Evolutionary conservation across 1,140 invertebrate genomes (phyloP), one percentile per base, ranked within the genome.

Genomic region (Pseudomyrmex pallidus): DNA sequence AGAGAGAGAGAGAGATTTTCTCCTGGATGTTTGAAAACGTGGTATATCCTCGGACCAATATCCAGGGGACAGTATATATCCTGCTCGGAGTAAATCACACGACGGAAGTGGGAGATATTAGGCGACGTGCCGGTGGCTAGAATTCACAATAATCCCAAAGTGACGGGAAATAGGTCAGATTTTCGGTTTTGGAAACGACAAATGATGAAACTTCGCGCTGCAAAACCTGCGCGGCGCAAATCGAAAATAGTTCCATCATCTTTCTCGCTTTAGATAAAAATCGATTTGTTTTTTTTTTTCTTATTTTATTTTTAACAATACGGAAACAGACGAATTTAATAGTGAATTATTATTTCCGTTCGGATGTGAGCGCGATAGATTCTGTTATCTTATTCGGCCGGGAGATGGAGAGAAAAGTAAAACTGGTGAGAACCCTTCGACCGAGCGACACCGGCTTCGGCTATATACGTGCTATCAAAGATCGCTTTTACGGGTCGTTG

Each of bases 401-500:
- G 25, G 13, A 5, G 22, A 59, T 50, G 62, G 46, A 78, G 54
- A 52, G 48, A 46, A 25, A 68, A 64, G 8, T 20, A 22, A 13
- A 46, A 12, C 5, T 44, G 44, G 7, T 20, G 2, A 25, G 20
- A 48, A 57, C 25, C 17, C 35, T 84, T 68, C 68, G 86, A 56
- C 57, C 57, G 54, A 59, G 54, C 46, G 82, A 56, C 73, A 74
- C 56, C 50, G 74, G 50, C 59, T 72, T 17, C 56, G 77, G 17
- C 5, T 35, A 35, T 35, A 35, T 67, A 64, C 78, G 85, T 85
- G 73, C 76, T 74, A 86, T 87, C 82, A 84, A 89, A 87, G 85
- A 89, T 89, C 87, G 87, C 87, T 89, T 89, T 89, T 85, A 89
- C 85, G 88, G 63, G 77, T 89, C 77, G 88, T 86, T 89, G 87